These are phyloP conservation scores for Mastomys coucha DNA, from an alignment of 2,113 vertebrate species.

Conservation along the genomic window DNA sequence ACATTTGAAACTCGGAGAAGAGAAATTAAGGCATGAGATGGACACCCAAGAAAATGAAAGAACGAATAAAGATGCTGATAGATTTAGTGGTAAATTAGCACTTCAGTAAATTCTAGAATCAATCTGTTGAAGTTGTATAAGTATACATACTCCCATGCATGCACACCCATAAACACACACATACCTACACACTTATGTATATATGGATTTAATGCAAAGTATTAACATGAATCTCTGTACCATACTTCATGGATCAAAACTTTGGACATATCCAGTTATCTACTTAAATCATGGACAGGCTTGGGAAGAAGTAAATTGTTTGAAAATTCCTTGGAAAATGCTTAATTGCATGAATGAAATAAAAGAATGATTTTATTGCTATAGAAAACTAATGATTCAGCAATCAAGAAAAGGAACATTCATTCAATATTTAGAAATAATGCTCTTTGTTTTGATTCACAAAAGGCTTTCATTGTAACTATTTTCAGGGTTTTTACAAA, in stretches of 20 bases:
- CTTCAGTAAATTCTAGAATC: conserved; percentile 35
- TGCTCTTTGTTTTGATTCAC: conserved; percentile 62
- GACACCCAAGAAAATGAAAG: conserved; percentile 25
- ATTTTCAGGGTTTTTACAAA: conserved; percentile 65
- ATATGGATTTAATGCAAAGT: not conserved
- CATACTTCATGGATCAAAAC: conserved; percentile 26
- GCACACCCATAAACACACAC: not conserved
- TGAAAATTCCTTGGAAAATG: conserved; percentile 60
- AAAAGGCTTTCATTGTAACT: conserved; percentile 67
- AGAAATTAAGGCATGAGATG: conserved; percentile 35
- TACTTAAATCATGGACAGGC: conserved; percentile 57
- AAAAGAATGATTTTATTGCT: conserved; percentile 68
- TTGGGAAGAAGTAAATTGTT: conserved; percentile 64
- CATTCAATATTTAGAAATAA: conserved; percentile 70
- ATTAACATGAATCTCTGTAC: conserved; percentile 12
- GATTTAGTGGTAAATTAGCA: conserved; percentile 36
- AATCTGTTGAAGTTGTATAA: conserved; percentile 35
- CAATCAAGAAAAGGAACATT: conserved; percentile 53
- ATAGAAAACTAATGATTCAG: conserved; percentile 54
- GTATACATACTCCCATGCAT: not conserved
- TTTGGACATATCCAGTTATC: conserved; percentile 28
- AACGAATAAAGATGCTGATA: conserved; percentile 29
- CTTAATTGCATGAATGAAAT: conserved; percentile 56
- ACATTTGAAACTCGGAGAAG: conserved; percentile 32
- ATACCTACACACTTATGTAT: no score